Evolutionary conservation across 2,113 vertebrate genomes (phyloP).

Genomic region (Osmerus eperlanus): DNA sequence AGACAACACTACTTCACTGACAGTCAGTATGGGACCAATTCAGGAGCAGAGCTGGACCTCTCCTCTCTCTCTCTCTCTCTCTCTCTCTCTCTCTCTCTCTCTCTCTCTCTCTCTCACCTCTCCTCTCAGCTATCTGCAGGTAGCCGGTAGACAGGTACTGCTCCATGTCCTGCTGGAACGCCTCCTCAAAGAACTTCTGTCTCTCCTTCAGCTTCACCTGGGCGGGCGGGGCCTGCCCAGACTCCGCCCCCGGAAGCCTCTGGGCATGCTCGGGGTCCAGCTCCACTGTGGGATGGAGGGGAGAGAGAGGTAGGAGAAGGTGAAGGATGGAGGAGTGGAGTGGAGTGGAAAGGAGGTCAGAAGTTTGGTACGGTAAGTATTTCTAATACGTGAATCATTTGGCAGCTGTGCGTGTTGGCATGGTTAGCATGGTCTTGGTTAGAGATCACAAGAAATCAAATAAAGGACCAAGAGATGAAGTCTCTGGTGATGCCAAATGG

Average conservation of each 20-base stretch:
- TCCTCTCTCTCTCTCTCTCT: too few relatives aligned
- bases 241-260: slow-evolving; percentile 84
- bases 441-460: too few relatives aligned
- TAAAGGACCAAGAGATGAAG: too few relatives aligned
- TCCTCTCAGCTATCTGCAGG: slow-evolving; percentile 89
- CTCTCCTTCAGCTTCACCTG: slow-evolving; percentile 91
- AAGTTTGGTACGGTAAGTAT: neutral
- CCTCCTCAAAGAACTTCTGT: slow-evolving; percentile 97
- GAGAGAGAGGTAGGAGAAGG: neutral
- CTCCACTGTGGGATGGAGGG: slow-evolving; percentile 69
- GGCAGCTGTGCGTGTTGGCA: too few relatives aligned
- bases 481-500: too few relatives aligned
- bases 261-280: slow-evolving; percentile 84
- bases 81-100: neutral
- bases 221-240: slow-evolving; percentile 67
- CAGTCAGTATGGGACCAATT: too few relatives aligned
- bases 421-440: too few relatives aligned
- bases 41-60: neutral
- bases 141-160: slow-evolving; percentile 94
- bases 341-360: neutral
- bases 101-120: slow-evolving; percentile 75
- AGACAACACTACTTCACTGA: neutral
- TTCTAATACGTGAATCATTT: too few relatives aligned
- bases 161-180: slow-evolving; percentile 98
- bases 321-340: neutral